These are phyloP conservation scores for Heteromyza rotundicornis DNA, from an alignment of 2,888 invertebrate genomes.

Conservation along the genomic window DNA sequence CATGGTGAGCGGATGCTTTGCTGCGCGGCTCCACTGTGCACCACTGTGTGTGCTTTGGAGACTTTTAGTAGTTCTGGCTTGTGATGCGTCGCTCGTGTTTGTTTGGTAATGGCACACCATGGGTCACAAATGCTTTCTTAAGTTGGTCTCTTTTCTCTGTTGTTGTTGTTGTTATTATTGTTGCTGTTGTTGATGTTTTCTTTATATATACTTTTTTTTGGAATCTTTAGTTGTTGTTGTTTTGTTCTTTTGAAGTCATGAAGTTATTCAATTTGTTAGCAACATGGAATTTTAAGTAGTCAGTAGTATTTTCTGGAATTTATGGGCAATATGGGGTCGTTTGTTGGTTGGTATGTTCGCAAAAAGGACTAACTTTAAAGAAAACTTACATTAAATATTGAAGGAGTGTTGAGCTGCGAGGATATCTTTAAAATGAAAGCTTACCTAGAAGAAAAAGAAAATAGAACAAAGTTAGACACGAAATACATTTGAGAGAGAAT, in stretches of 20 bases:
- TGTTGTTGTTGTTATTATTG: background rate
- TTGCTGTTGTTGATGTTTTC: background rate
- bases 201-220: background rate
- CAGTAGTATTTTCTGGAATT: background rate
- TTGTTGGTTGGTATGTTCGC: too few species aligned
- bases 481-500: too few species aligned
- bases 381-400: too few species aligned
- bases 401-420: too few species aligned
- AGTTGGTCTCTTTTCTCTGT: background rate
- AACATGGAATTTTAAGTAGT: slow-evolving; percentile 36
- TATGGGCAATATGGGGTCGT: background rate
- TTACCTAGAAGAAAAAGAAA: too few species aligned
- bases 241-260: slow-evolving; percentile 31
- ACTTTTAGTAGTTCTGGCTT: background rate
- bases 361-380: too few species aligned
- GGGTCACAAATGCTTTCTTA: background rate
- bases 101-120: background rate
- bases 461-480: too few species aligned
- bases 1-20: too few species aligned
- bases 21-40: background rate
- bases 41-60: background rate
- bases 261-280: slow-evolving; percentile 37
- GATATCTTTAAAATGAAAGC: too few species aligned
- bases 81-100: background rate
- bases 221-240: background rate